These are phyloP conservation scores for Platycnemis pennipes DNA, from an alignment of 2,888 invertebrate genomes.

Conservation along the genomic window DNA sequence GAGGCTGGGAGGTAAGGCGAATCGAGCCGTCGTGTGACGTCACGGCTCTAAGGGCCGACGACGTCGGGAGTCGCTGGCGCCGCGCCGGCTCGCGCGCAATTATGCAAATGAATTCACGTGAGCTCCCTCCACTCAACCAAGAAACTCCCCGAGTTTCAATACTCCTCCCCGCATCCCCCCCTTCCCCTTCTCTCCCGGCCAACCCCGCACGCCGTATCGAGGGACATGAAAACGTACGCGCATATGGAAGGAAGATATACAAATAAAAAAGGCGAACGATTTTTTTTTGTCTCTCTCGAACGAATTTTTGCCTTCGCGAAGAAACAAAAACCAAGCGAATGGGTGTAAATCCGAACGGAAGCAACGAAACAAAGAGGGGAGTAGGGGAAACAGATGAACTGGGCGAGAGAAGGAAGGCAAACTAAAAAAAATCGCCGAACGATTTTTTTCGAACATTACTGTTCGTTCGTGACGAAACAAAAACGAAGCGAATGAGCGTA, in stretches of 20 bases:
- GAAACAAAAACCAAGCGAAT: background rate
- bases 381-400: background rate
- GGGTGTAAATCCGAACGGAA: background rate
- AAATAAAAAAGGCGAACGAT: too few species aligned
- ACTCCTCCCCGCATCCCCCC: too few species aligned
- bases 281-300: background rate
- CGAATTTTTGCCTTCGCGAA: background rate
- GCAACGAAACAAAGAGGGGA: background rate
- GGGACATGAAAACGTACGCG: background rate
- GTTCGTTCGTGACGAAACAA: background rate
- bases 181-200: background rate
- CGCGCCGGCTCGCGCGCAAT: constrained; percentile 30
- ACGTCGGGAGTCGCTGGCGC: background rate
- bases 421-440: background rate
- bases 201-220: background rate
- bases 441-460: background rate
- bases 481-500: background rate
- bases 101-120: constrained; percentile 33
- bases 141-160: background rate
- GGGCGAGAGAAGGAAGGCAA: background rate
- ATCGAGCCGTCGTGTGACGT: background rate
- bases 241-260: background rate
- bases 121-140: background rate
- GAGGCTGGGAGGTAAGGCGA: background rate
- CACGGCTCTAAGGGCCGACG: background rate